A percentile compares a stretch with the other conserved stretches of the same genome.
These are phyloP conservation scores for Epinephelus lanceolatus DNA, from an alignment of 2,113 vertebrate genomes.

Conservation along the genomic window DNA sequence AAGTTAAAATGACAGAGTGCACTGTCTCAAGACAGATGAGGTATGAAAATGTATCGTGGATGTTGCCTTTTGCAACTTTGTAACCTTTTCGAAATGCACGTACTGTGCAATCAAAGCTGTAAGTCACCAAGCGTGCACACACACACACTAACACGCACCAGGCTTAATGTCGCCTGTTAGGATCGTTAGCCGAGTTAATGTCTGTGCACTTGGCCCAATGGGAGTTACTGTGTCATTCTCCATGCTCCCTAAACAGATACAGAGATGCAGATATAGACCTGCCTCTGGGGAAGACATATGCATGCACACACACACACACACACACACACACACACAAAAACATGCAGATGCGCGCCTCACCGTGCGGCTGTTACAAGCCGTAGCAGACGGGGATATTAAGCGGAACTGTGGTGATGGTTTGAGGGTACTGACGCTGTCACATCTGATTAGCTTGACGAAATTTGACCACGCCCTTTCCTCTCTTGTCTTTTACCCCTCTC, in stretches of 20 bases:
- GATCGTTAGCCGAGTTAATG: slow-evolving; percentile 82
- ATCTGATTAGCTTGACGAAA: slow-evolving; percentile 72
- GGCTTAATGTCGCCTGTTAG: slow-evolving; percentile 68
- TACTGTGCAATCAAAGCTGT: slow-evolving; percentile 24
- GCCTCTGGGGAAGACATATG: slow-evolving; percentile 52
- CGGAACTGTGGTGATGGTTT: slow-evolving; percentile 62
- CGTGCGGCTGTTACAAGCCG: slow-evolving; percentile 52
- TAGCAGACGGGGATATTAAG: slow-evolving; percentile 67
- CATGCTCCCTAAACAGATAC: slow-evolving; percentile 64
- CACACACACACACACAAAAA: slow-evolving; percentile 24
- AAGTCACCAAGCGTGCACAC: slow-evolving; percentile 25
- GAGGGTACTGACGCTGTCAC: slow-evolving; percentile 69
- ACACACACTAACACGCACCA: slow-evolving; percentile 9
- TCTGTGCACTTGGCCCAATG: slow-evolving; percentile 70
- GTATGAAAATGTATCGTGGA: slow-evolving; percentile 21
- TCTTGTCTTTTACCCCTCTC: slow-evolving; percentile 2
- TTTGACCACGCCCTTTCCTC: slow-evolving; percentile 35
- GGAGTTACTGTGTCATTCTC: slow-evolving; percentile 72
- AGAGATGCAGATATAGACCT: slow-evolving; percentile 66
- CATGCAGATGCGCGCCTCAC: slow-evolving; percentile 47
- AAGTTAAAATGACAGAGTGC: slow-evolving; percentile 28
- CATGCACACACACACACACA: slow-evolving; percentile 20
- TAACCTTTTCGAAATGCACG: slow-evolving; percentile 52
- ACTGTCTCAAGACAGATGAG: slow-evolving; percentile 46
- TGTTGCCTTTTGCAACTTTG: slow-evolving; percentile 28